Conservation (phyloP, 2,797 vertebrate genomes). For the Lindbergichthys nudifrons region DNA sequence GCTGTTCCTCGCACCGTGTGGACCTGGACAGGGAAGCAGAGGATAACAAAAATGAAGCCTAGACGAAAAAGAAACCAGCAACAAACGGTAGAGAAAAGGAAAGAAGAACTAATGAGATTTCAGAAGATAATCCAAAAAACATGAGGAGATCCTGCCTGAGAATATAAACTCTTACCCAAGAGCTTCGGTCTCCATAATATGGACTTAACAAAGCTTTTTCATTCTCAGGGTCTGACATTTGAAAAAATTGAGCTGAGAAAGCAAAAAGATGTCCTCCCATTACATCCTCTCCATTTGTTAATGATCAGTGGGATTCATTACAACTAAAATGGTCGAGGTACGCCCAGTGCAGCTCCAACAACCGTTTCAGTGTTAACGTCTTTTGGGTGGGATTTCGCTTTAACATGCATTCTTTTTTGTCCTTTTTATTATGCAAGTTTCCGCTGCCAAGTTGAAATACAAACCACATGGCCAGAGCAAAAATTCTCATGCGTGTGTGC, state of each 20-base stretch:
- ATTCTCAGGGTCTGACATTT: not conserved
- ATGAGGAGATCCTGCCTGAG: not conserved
- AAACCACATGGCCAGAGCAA: constrained; percentile 37
- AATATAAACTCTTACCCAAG: not conserved
- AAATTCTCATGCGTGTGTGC: not conserved
- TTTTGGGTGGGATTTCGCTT: constrained; percentile 23
- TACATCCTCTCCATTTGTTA: not conserved
- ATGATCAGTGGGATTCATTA: not conserved
- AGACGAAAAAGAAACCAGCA: not conserved
- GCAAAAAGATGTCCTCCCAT: not conserved
- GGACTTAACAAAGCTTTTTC: not conserved
- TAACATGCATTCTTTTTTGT: not conserved
- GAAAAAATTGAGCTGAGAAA: not conserved
- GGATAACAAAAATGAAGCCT: not conserved
- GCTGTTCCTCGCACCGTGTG: constrained; percentile 78
- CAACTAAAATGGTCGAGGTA: not conserved
- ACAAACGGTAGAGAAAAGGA: not conserved
- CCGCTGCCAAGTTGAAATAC: constrained; percentile 23
- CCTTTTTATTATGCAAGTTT: not conserved
- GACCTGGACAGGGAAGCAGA: constrained; percentile 60
- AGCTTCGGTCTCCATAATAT: not conserved
- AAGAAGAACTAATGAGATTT: constrained; percentile 1
- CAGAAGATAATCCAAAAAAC: not conserved
- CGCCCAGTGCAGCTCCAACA: too few species aligned
- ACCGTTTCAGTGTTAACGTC: constrained; percentile 3